Percentiles rank a stretch among this genome's conserved stretches.
phyloP scores from a whole-genome alignment of 2,888 invertebrate genomes.

The Dermolepida albohirtum region DNA sequence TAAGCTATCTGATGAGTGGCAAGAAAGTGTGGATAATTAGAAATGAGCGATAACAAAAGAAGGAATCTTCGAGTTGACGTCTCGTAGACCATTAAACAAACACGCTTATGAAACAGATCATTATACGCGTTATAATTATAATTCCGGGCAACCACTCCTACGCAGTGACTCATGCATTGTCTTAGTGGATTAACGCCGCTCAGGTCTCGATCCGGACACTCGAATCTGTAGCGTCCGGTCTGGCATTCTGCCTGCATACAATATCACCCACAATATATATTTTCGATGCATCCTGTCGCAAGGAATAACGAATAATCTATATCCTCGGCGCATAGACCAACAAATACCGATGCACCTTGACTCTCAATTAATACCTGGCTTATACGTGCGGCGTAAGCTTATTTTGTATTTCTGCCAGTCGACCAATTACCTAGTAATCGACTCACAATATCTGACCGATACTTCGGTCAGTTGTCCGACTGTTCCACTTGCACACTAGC shows the following conservation, averaged over 20 bases:
- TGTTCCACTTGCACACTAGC: slow-evolving; percentile 56
- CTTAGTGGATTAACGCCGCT: slow-evolving; percentile 47
- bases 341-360: slow-evolving; percentile 62
- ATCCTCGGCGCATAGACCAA: slow-evolving; percentile 60
- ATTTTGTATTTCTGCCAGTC: slow-evolving; percentile 59
- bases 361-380: slow-evolving; percentile 56
- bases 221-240: slow-evolving; percentile 56
- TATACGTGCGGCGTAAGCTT: slow-evolving; percentile 60
- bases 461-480: slow-evolving; percentile 47
- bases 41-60: no score
- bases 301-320: slow-evolving; percentile 60
- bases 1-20: no score
- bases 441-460: slow-evolving; percentile 44
- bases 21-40: no score
- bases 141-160: slow-evolving; percentile 49
- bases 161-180: slow-evolving; percentile 45
- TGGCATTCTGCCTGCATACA: slow-evolving; percentile 57
- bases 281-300: slow-evolving; percentile 32
- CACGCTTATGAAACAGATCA: slow-evolving; percentile 46
- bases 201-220: slow-evolving; percentile 50
- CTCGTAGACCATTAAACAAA: slow-evolving; percentile 32
- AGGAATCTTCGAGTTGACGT: not conserved
- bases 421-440: slow-evolving; percentile 51
- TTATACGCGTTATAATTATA: slow-evolving; percentile 48
- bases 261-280: slow-evolving; percentile 51